Base-by-base conservation (phyloP, 2,113 vertebrate species). In the Phycodurus eques region DNA sequence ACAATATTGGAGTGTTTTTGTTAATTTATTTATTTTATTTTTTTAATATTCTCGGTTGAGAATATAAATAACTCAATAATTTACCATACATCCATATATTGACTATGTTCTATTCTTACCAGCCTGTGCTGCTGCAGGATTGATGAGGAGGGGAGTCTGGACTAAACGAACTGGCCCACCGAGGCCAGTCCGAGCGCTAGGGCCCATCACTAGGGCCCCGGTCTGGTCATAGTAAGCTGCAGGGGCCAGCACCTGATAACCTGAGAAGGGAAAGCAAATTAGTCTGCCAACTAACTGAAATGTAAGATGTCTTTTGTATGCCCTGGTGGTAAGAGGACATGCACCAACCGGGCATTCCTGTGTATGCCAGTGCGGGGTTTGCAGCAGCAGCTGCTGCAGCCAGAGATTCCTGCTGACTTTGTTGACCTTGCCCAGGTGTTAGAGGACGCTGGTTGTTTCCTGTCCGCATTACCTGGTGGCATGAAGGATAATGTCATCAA, bases 181-280 rank as follows among this genome's bases (percentile, higher is more conserved):
- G 39, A 98, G 93, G 72, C 96, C 93, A 65, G 94, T 94, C 78
- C 96, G 94, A 1, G 95, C 94, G 83, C 96, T 95, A 63, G 96
- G 96, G 71, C 96, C 96, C 92, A 98, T 95, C 79, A 98, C 95
- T 79, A 98, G 91, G 81, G 96, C 93, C 84, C 96, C 96, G 65
- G 91, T 98, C 94, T 98, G 96, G 91, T 98, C 96, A 0, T 98
- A 98, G 91, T 98, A 98, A 75, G 96, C 96, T 80, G 96, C 95
- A 74, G 96, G 96, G 73, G 96, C 94, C 85, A 98, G 89, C 44
- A 98, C 96, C 85, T 98, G 96, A 88, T 98, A 98, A 85, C 96
- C 96, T 98, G 74, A 67, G 46, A 12, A 59, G 11, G 70, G 4
- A 10, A 56, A 0, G 8, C 60, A 1, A 53, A 47, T 19, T 20